phyloP scores from a whole-genome alignment of 30 jellyfish, hydroid and myxozoan genomes.

The Turritopsis rubra region DNA sequence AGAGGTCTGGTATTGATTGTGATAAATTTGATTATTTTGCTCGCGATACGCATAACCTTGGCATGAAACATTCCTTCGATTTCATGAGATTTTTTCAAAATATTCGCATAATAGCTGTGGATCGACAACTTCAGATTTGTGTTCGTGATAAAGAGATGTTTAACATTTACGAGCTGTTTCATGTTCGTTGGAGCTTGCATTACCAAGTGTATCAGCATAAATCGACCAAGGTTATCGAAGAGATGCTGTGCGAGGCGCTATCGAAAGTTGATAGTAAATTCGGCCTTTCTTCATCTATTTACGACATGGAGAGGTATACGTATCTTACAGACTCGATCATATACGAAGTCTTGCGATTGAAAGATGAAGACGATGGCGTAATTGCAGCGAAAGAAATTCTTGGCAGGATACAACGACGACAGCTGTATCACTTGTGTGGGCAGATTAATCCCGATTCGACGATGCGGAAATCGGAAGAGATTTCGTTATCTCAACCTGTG shows the following conservation, averaged over 20 bases:
- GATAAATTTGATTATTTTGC: conserved; percentile 95
- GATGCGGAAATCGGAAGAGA: conserved; percentile 25
- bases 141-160: conserved; percentile 76
- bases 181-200: conserved; percentile 63
- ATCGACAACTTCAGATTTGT: conserved; percentile 74
- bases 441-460: conserved; percentile 17
- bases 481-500: neutral
- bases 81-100: conserved; percentile 58
- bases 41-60: conserved; percentile 76
- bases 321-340: conserved; percentile 61
- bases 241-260: conserved; percentile 65
- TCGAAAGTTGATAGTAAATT: conserved; percentile 31
- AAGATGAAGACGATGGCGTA: conserved; percentile 22
- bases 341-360: conserved; percentile 43
- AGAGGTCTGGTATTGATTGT: conserved; percentile 85
- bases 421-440: conserved; percentile 55
- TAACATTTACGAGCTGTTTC: conserved; percentile 76
- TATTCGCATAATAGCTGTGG: conserved; percentile 62
- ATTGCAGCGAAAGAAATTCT: conserved; percentile 46
- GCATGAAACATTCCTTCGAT: conserved; percentile 72
- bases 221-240: conserved; percentile 56
- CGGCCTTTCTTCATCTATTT: conserved; percentile 49
- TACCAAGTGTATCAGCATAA: conserved; percentile 82
- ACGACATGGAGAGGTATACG: conserved; percentile 45
- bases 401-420: conserved; percentile 49